These are phyloP conservation scores for Brachionus koreanus DNA, from an alignment of 1,140 invertebrate genomes.

Conservation along the genomic window DNA sequence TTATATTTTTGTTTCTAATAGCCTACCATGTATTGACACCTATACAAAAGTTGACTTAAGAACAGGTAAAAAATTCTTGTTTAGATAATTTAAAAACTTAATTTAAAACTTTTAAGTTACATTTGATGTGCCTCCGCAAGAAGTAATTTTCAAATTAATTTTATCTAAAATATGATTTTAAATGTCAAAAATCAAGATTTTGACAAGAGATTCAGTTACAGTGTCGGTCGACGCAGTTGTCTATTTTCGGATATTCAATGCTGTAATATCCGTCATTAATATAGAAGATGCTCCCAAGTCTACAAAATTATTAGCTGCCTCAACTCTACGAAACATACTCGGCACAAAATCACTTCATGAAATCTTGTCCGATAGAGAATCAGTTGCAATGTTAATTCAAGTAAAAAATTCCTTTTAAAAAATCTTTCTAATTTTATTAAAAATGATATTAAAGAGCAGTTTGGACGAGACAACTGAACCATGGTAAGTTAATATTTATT, in stretches of 20 bases:
- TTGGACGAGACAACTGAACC: slow-evolving; percentile 46
- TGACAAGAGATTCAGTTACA: slow-evolving; percentile 47
- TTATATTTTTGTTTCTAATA: no score
- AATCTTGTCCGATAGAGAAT: slow-evolving; percentile 45
- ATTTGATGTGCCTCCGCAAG: slow-evolving; percentile 47
- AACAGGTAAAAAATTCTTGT: slow-evolving; percentile 70
- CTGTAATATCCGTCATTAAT: slow-evolving; percentile 43
- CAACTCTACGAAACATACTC: slow-evolving; percentile 46
- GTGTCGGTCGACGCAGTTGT: slow-evolving; percentile 43
- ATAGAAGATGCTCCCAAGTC: slow-evolving; percentile 46
- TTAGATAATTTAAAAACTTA: background rate
- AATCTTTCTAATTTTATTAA: background rate
- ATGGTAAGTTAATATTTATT: background rate
- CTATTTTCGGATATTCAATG: slow-evolving; percentile 31
- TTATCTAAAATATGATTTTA: background rate
- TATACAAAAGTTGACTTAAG: slow-evolving; percentile 80
- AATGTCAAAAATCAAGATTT: slow-evolving; percentile 31
- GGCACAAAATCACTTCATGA: slow-evolving; percentile 46
- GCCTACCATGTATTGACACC: slow-evolving; percentile 68
- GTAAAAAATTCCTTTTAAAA: background rate
- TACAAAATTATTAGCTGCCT: slow-evolving; percentile 45
- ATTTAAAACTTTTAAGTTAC: background rate
- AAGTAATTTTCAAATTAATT: background rate
- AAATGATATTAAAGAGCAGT: background rate
- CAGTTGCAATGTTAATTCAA: slow-evolving; percentile 36